phyloP scores from a whole-genome alignment of 23 tunicate genomes.

The Styela plicata region DNA sequence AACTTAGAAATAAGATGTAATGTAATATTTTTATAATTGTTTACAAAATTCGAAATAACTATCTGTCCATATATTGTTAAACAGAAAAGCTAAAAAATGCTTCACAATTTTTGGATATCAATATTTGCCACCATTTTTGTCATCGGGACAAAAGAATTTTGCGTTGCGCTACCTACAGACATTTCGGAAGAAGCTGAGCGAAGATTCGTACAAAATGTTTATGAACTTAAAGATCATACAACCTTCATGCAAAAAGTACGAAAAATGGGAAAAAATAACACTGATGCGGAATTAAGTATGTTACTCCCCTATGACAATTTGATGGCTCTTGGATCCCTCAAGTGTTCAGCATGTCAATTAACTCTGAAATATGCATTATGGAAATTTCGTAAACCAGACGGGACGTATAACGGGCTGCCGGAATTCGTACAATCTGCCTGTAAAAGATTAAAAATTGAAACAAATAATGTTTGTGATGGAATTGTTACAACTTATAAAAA shows the following conservation, averaged over 20 bases:
- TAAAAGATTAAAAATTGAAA: constrained; percentile 41
- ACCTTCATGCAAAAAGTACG: neutral
- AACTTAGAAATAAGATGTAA: too few species aligned
- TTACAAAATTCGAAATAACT: too few species aligned
- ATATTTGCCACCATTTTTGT: neutral
- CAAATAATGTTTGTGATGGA: constrained; percentile 52
- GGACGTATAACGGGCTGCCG: constrained; percentile 59
- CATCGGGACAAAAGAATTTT: neutral
- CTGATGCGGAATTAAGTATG: neutral
- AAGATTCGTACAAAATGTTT: neutral
- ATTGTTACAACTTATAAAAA: constrained; percentile 47
- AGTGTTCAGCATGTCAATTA: constrained; percentile 56
- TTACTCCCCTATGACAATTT: neutral
- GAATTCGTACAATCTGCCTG: constrained; percentile 36
- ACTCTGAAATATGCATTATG: constrained; percentile 49
- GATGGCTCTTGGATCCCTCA: neutral
- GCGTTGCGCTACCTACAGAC: neutral
- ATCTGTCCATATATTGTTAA: too few species aligned
- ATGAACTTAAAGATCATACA: neutral
- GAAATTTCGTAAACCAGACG: constrained; percentile 69
- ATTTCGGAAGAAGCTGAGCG: neutral
- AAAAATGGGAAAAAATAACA: neutral
- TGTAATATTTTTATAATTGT: too few species aligned
- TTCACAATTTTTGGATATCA: too few species aligned
- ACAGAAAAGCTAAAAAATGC: too few species aligned